These are phyloP conservation scores for Lycaon pictus DNA, from an alignment of 2,113 vertebrate genomes.

Conservation along the genomic window DNA sequence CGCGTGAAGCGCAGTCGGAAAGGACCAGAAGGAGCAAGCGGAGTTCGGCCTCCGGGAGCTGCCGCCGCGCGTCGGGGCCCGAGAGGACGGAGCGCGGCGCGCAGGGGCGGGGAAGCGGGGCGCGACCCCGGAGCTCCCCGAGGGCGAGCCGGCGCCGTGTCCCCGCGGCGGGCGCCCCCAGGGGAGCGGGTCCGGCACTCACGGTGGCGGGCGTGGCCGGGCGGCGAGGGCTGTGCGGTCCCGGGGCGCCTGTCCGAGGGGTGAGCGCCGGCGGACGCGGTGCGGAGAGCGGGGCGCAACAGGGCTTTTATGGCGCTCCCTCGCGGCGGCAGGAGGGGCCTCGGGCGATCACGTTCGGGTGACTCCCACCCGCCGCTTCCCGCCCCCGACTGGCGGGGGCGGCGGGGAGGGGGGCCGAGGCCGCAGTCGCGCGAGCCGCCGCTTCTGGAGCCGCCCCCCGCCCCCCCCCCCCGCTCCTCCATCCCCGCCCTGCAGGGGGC, in stretches of 20 bases:
- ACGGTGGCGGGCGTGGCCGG: constrained; percentile 48
- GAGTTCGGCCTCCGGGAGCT: not conserved
- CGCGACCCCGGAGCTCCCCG: not conserved
- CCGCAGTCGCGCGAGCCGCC: not conserved
- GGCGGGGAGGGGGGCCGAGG: constrained; percentile 16
- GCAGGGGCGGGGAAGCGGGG: accelerated
- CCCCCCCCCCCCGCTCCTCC: not conserved
- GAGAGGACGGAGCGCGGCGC: too few species aligned
- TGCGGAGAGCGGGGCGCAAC: constrained; percentile 60
- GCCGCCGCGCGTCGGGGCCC: not conserved
- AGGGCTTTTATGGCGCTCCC: constrained; percentile 84
- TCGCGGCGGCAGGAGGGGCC: constrained; percentile 86
- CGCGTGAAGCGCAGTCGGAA: not conserved
- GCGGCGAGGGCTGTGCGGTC: not conserved
- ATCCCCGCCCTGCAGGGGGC: not conserved
- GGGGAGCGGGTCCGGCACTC: constrained; percentile 19
- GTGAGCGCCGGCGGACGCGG: not conserved
- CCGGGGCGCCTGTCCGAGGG: not conserved
- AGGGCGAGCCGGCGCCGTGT: not conserved
- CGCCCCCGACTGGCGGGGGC: constrained; percentile 45
- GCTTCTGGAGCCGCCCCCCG: constrained; percentile 36
- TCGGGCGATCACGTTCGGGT: constrained; percentile 82
- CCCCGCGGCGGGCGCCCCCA: accelerated
- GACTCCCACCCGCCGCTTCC: constrained; percentile 73
- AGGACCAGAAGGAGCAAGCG: not conserved